phyloP scores from a whole-genome alignment of 2,888 invertebrate genomes.

The Phengaris alcon region DNA sequence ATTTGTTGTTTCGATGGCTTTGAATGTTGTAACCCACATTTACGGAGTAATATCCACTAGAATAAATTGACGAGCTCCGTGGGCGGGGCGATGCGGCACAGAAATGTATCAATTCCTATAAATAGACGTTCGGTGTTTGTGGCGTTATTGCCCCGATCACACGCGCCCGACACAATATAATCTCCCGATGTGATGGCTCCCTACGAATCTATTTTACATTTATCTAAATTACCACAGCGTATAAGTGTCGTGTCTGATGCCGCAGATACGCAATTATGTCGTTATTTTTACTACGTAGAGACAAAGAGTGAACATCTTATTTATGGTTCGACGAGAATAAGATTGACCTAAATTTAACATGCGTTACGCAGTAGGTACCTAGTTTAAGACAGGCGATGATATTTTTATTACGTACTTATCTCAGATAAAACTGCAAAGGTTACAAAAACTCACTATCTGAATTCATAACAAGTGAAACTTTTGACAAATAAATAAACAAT shows the following conservation, averaged over 20 bases:
- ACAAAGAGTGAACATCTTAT: slow-evolving; percentile 12
- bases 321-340: slow-evolving; percentile 5
- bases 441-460: background rate
- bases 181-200: slow-evolving; percentile 11
- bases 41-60: slow-evolving; percentile 21
- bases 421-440: background rate
- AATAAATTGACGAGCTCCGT: slow-evolving; percentile 15
- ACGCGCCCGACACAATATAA: slow-evolving; percentile 25
- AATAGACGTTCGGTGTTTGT: slow-evolving; percentile 28
- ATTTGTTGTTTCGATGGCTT: slow-evolving; percentile 24
- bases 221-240: slow-evolving; percentile 5
- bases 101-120: slow-evolving; percentile 28
- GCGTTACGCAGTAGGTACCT: background rate
- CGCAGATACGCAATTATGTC: slow-evolving; percentile 4
- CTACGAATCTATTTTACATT: slow-evolving; percentile 20
- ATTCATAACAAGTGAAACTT: background rate
- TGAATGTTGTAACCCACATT: slow-evolving; percentile 26
- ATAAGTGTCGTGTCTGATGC: background rate
- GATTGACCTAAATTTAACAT: slow-evolving; percentile 18
- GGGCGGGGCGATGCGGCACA: slow-evolving; percentile 28
- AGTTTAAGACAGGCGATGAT: background rate
- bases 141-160: slow-evolving; percentile 19
- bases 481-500: background rate
- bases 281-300: slow-evolving; percentile 6
- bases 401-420: background rate